These are phyloP conservation scores for Archips xylosteana DNA, from an alignment of 2,888 invertebrate genomes.

Conservation along the genomic window DNA sequence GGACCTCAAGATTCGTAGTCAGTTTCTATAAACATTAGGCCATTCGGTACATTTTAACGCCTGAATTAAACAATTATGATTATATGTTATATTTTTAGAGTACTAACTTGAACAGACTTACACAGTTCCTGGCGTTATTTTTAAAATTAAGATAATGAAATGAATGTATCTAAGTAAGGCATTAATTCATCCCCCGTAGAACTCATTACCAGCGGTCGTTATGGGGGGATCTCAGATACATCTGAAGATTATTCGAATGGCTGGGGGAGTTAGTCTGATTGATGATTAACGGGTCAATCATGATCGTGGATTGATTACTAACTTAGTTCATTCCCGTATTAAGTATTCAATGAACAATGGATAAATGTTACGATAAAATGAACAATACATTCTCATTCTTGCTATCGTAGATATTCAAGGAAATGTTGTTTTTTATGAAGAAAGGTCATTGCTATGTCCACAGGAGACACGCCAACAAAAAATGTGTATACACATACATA, in stretches of 20 bases:
- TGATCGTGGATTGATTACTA: constrained; percentile 5
- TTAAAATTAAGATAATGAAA: not conserved
- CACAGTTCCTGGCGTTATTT: no score
- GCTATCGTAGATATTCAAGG: no score
- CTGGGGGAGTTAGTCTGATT: constrained; percentile 8
- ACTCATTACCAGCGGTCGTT: constrained; percentile 7
- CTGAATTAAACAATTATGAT: no score
- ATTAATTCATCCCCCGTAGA: not conserved
- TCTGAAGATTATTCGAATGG: constrained; percentile 4
- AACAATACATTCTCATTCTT: not conserved
- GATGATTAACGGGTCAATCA: constrained; percentile 11
- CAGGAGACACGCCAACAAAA: no score
- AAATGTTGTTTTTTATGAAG: no score
- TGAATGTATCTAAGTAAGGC: not conserved
- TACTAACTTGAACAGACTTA: no score
- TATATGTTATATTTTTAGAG: no score
- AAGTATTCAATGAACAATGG: not conserved
- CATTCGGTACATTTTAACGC: no score
- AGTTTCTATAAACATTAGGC: no score
- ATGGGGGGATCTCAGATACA: not conserved
- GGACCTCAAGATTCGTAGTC: no score
- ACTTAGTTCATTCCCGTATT: not conserved
- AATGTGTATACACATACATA: no score
- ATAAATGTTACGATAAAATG: not conserved
- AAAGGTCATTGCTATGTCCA: no score